These are phyloP conservation scores for Pasiphila rectangulata DNA, from an alignment of 2,888 invertebrate genomes.

Conservation along the genomic window DNA sequence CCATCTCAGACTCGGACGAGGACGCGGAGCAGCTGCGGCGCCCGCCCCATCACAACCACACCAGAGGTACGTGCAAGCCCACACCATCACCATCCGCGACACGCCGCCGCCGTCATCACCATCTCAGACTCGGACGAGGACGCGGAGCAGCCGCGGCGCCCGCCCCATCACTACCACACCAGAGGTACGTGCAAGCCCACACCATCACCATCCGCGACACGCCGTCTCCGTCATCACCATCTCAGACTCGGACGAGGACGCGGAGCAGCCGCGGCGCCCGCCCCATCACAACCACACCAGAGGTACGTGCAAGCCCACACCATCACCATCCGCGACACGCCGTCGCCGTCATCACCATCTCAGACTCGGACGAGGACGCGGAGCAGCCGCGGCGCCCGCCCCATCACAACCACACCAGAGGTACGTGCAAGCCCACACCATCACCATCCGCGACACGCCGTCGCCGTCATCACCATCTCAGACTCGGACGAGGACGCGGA, in stretches of 20 bases:
- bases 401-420: no score
- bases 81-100: neutral
- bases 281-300: no score
- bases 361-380: no score
- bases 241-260: constrained; percentile 46
- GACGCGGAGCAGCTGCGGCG: constrained; percentile 74
- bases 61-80: constrained; percentile 19
- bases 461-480: no score
- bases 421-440: no score
- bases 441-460: no score
- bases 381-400: no score
- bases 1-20: constrained; percentile 92
- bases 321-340: no score
- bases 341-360: no score
- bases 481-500: no score
- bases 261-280: constrained; percentile 26
- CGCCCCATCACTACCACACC: constrained; percentile 29
- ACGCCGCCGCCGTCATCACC: constrained; percentile 95
- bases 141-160: constrained; percentile 44
- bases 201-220: neutral
- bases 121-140: constrained; percentile 94
- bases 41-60: constrained; percentile 28
- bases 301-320: no score
- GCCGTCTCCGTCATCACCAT: neutral
- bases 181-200: constrained; percentile 17